Conservation (phyloP, 2,797 vertebrate genomes). For the Sciaenops ocellatus region DNA sequence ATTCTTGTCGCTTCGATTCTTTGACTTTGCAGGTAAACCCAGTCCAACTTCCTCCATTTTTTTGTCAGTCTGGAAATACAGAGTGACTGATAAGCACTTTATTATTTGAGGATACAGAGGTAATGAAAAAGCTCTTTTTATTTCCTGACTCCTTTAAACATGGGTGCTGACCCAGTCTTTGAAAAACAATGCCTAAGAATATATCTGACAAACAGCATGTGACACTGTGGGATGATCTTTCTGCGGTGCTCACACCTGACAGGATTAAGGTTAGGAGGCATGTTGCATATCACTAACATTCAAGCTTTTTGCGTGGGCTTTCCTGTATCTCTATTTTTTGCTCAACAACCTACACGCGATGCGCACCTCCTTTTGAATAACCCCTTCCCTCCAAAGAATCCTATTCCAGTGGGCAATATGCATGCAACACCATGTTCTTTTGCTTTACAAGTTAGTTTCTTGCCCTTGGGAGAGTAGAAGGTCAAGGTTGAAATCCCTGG, state of each 20-base stretch:
- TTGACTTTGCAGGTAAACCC: constrained; percentile 47
- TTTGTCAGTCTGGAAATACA: constrained; percentile 9
- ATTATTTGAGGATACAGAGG: constrained; percentile 22
- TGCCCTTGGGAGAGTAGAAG: constrained; percentile 58
- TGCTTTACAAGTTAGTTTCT: not conserved
- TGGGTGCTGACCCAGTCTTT: constrained; percentile 22
- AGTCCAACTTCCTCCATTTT: not conserved
- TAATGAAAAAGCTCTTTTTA: constrained; percentile 27
- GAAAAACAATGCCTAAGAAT: constrained; percentile 40
- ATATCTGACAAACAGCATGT: constrained; percentile 40
- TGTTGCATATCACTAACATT: constrained; percentile 47
- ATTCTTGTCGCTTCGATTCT: constrained; percentile 28
- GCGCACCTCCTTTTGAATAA: constrained; percentile 17
- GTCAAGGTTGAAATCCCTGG: constrained; percentile 64
- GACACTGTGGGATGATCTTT: constrained; percentile 49
- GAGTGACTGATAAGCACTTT: constrained; percentile 22
- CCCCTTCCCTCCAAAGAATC: constrained; percentile 2
- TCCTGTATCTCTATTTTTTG: constrained; percentile 40
- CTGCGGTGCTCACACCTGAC: constrained; percentile 51
- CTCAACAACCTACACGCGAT: constrained; percentile 60
- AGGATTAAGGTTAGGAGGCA: constrained; percentile 57
- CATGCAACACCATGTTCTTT: not conserved
- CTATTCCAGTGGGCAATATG: not conserved
- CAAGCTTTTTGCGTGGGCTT: constrained; percentile 48
- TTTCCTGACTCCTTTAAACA: constrained; percentile 33